Base-by-base conservation (phyloP, 2,797 vertebrate genomes). In the Anguilla pacifica region DNA sequence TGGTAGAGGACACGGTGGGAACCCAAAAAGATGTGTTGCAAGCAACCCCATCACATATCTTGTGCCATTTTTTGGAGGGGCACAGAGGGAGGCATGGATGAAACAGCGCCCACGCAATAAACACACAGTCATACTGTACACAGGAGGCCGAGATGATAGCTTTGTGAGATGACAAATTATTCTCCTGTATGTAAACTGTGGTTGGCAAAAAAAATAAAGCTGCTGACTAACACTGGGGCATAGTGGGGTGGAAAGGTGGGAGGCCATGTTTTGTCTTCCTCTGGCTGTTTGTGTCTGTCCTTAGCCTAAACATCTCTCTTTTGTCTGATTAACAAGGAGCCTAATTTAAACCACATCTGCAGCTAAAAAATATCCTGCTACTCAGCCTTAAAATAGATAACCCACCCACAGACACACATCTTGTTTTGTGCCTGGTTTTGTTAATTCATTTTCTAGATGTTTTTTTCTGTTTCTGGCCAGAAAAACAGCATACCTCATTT, bases 171-270 rank as follows among this genome's bases (percentile, higher is more conserved):
- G 92, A 95, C 93, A 94, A 95, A 95, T 92, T 90, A 94, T 89
- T 86, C 86, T 87, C 89, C 91, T 93, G 90, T 91, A 93, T 92
- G 93, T 94, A 95, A 96, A 96, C 94, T 94, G 94, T 91, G 95
- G 95, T 92, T 70, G 91, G 94, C 1, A 59, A 94, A 95, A 94
- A 92, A 95, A 95, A 93, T 95, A 95, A 94, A 94, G 94, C 93
- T 94, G 94, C 95, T 95, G 93, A 95, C 93, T 93, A 95, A 94
- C 91, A 92, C 92, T 88, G 85, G 91, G 85, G 74, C 92, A 92
- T 83, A 91, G 92, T 92, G 92, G 91, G 91, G 84, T 89, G 91
- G 84, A 55, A 87, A 90, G 90, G 91, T 89, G 92, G 93, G 93
- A 93, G 90, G 86, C 88, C 90, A 91, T 91, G 88, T 91, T 93